phyloP scores from a whole-genome alignment of 2,113 vertebrate genomes.

The Dicrurus megarhynchus region DNA sequence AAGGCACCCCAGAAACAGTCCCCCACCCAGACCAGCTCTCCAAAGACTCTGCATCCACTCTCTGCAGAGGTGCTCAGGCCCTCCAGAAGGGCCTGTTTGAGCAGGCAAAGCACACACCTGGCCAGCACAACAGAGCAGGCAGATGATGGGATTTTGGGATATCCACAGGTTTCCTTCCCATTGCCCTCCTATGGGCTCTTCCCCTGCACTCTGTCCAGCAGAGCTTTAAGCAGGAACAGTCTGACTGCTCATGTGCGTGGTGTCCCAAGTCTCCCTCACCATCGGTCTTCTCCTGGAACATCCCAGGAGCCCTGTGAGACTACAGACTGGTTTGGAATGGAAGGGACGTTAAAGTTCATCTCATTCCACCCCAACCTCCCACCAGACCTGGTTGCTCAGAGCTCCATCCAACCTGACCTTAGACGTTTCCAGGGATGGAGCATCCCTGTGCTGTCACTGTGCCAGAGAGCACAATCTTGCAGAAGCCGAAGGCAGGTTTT shows the following conservation, averaged over 20 bases:
- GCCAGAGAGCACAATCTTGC: not conserved
- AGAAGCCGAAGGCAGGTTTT: not conserved
- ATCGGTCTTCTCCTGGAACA: not conserved
- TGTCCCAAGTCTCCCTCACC: not conserved
- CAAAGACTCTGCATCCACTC: not conserved
- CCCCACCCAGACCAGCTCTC: not conserved
- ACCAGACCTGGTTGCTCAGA: not conserved
- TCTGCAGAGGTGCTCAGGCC: not conserved
- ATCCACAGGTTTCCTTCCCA: not conserved
- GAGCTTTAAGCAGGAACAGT: not conserved
- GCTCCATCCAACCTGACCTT: not conserved
- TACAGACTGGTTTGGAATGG: not conserved
- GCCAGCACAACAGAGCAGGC: not conserved
- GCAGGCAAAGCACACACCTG: not conserved
- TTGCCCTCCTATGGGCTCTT: not conserved
- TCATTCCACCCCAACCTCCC: not conserved
- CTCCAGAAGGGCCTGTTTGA: not conserved
- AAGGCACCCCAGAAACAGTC: not conserved
- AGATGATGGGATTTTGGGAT: not conserved
- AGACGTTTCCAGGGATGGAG: not conserved
- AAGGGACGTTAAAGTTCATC: not conserved
- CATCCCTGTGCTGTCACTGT: rapidly evolving
- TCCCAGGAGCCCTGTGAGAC: not conserved
- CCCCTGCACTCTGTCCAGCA: not conserved
- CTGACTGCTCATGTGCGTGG: no score